These are phyloP conservation scores for Pelodiscus sinensis DNA, from an alignment of 2,113 vertebrate genomes.

Conservation along the genomic window DNA sequence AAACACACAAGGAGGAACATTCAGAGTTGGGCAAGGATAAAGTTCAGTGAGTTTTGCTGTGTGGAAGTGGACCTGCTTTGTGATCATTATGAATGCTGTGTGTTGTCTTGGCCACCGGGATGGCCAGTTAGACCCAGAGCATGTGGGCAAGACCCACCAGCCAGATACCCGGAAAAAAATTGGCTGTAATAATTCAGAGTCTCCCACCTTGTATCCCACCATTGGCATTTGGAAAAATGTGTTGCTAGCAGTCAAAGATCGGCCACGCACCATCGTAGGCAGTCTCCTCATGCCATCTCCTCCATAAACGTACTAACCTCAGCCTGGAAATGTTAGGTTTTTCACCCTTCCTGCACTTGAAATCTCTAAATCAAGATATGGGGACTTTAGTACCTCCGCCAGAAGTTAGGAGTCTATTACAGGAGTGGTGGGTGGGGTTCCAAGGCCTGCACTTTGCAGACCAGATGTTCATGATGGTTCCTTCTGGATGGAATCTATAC, in stretches of 20 bases:
- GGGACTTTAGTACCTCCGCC: too few relatives aligned
- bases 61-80: neutral
- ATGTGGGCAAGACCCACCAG: neutral
- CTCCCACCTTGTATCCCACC: neutral
- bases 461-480: neutral
- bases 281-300: neutral
- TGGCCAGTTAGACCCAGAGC: neutral
- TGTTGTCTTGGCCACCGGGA: neutral
- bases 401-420: neutral
- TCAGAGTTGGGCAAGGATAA: neutral
- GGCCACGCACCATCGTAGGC: neutral
- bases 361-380: too few relatives aligned
- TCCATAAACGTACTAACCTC: neutral
- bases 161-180: neutral
- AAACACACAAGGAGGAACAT: neutral
- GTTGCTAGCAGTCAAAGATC: neutral
- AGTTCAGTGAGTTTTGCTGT: neutral
- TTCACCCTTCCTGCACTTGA: neutral
- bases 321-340: neutral
- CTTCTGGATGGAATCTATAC: neutral
- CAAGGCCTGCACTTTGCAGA: neutral
- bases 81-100: neutral
- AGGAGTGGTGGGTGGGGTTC: neutral
- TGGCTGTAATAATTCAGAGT: neutral
- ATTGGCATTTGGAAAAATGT: neutral